Percentiles rank a stretch among this genome's conserved stretches.
Conservation (phyloP, 2,797 vertebrate genomes). For the Enteromius fasciolatus region DNA sequence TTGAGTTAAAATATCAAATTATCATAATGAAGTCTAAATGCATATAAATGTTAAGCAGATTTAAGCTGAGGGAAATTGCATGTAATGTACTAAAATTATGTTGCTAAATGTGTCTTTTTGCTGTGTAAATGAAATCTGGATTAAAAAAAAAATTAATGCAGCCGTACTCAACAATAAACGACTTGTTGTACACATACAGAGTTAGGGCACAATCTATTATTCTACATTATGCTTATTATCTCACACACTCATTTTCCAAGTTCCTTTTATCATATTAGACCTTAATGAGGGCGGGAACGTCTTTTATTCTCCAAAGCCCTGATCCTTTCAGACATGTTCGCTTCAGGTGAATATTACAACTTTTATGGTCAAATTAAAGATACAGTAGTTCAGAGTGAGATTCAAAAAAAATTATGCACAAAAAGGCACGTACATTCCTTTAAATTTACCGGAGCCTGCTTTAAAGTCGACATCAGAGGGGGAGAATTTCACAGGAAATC, state of each 20-base stretch:
- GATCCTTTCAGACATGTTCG: conserved; percentile 59
- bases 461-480: conserved; percentile 74
- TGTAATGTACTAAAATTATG: conserved; percentile 51
- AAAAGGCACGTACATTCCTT: conserved; percentile 64
- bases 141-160: conserved; percentile 9
- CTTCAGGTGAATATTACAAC: conserved; percentile 67
- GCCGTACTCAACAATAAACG: conserved; percentile 16
- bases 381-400: conserved; percentile 68
- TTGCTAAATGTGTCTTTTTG: conserved; percentile 46
- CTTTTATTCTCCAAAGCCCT: conserved; percentile 47
- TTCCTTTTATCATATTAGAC: conserved; percentile 57
- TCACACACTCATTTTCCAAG: conserved; percentile 39
- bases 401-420: conserved; percentile 68
- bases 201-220: conserved; percentile 37
- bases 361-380: conserved; percentile 69
- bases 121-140: conserved; percentile 44
- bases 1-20: conserved; percentile 82
- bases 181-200: conserved; percentile 10
- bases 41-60: conserved; percentile 81
- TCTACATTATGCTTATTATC: conserved; percentile 33
- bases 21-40: conserved; percentile 84
- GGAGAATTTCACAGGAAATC: conserved; percentile 67
- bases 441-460: conserved; percentile 66
- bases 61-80: conserved; percentile 64
- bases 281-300: conserved; percentile 56